phyloP scores from a whole-genome alignment of 2,888 invertebrate species.

The Acanthosepion pharaonis region DNA sequence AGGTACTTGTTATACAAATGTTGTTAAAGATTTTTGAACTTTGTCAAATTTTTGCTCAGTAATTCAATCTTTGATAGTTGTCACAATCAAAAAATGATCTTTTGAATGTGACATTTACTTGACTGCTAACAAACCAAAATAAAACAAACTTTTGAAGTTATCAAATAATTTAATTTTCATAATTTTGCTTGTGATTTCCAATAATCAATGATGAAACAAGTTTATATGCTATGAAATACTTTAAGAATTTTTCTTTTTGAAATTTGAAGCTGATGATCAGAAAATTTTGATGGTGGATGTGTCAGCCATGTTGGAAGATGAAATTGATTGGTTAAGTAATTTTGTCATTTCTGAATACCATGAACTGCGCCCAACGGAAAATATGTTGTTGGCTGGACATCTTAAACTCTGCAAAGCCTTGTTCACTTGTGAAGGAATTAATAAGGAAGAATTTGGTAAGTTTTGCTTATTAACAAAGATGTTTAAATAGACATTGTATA shows the following conservation, averaged over 20 bases:
- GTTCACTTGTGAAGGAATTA: conserved; percentile 75
- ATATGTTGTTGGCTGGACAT: conserved; percentile 76
- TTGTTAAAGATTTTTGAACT: no score
- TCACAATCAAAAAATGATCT: no score
- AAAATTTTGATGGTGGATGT: conserved; percentile 70
- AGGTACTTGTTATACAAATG: no score
- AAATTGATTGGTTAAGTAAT: conserved; percentile 75
- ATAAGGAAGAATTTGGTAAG: conserved; percentile 72
- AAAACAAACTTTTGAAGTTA: no score
- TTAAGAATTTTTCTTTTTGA: neutral
- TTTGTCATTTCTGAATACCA: conserved; percentile 73
- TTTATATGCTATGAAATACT: no score
- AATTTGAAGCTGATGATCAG: conserved; percentile 68
- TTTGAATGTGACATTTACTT: no score
- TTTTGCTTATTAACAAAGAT: neutral
- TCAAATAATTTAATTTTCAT: no score
- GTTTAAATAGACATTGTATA: neutral
- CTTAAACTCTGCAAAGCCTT: conserved; percentile 74
- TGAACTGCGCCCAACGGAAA: conserved; percentile 72
- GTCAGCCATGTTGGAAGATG: conserved; percentile 75
- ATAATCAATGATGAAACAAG: no score
- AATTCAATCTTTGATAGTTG: no score
- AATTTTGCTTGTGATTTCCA: no score
- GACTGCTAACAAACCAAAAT: no score
- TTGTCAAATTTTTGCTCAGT: no score